phyloP scores from a whole-genome alignment of 2,797 vertebrate species.

The Enteromius thamalakanensis region DNA sequence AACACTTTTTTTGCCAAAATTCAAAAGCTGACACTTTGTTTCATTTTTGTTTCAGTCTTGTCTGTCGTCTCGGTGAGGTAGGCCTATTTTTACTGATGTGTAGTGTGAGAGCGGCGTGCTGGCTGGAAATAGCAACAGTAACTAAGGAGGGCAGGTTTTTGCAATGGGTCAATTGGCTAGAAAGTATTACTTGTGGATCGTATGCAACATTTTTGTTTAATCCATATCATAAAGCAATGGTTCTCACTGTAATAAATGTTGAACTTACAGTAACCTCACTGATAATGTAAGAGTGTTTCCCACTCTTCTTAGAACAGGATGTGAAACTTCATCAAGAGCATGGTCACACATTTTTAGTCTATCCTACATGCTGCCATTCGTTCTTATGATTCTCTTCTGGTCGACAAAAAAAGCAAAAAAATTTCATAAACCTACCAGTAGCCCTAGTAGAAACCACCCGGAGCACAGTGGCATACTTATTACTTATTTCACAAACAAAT shows the following conservation, averaged over 20 bases:
- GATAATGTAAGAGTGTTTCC: neutral
- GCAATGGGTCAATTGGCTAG: neutral
- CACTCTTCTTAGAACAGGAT: slow-evolving; percentile 3
- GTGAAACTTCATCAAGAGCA: slow-evolving; percentile 4
- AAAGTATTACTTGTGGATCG: neutral
- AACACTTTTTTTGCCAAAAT: neutral
- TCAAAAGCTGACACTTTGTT: neutral
- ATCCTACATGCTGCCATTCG: neutral
- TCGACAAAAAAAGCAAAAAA: neutral
- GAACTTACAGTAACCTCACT: neutral
- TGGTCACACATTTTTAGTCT: neutral
- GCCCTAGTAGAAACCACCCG: neutral
- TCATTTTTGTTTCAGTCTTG: neutral
- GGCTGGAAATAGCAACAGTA: neutral
- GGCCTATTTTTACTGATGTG: neutral
- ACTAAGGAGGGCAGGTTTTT: neutral
- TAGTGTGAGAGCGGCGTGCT: neutral
- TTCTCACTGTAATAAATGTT: neutral
- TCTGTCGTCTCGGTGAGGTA: neutral
- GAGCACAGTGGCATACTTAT: neutral
- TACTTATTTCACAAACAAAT: neutral
- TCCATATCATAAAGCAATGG: neutral
- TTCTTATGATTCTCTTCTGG: neutral
- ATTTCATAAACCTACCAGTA: neutral
- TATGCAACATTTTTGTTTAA: neutral